Evolutionary conservation across 2,113 vertebrate genomes (phyloP), one percentile per base, ranked within the genome.

Genomic region (Todiramphus saurophagus): DNA sequence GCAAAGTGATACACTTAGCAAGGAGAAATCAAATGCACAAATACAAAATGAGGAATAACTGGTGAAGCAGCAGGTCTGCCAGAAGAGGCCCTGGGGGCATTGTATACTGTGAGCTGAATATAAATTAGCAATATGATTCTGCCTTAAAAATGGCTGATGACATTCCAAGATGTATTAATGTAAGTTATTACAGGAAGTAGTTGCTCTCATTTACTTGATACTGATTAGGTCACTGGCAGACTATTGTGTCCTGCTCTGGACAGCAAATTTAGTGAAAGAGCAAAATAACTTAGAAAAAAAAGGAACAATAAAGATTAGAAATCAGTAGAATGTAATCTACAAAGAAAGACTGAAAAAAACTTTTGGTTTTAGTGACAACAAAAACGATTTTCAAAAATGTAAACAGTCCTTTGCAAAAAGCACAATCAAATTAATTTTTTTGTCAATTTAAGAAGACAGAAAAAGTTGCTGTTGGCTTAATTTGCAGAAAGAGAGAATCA

Each of bases 1-100:
- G 94, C 70, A 96, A 96, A 94, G 87, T 86, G 87, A 91, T 96
- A 83, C 87, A 83, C 75, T 96, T 93, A 96, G 78, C 84, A 93
- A 93, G 50, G 70, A 96, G 90, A 94, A 96, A 94, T 96, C 94
- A 95, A 94, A 97, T 9, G 20, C 92, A 83, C 50, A 96, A 91
- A 93, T 77, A 85, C 44, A 5, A 93, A 91, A 96, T 83, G 78
- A 94, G 72, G 87, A 96, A 74, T 96, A 96, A 94, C 85, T 86
- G 28, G 93, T 91, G 87, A 95, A 91, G 92, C 84, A 93, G 87
- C 63, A 88, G 35, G 67, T 87, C 78, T 67, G 67, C 56, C 84
- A 96, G 89, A 90, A 87, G 55, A 94, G 78, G 82, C 68, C 93
- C 87, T 83, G 58, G 31, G 73, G 94, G 87, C 74, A 91, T 76